Evolutionary conservation across 2,888 invertebrate genomes (phyloP).

Genomic region (Drosophila robusta): DNA sequence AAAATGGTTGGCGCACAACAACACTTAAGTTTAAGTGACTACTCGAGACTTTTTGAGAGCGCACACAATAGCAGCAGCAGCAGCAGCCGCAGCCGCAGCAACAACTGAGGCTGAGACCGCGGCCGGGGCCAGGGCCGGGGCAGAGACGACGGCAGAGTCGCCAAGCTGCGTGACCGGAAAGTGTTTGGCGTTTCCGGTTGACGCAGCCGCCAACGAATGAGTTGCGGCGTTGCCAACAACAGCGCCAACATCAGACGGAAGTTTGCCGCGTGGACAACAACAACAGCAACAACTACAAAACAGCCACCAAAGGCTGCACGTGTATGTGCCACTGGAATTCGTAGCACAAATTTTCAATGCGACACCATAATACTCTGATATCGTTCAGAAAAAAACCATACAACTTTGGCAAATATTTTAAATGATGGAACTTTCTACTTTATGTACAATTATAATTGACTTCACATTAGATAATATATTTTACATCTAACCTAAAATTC

Average conservation of each 20-base stretch:
- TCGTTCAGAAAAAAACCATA: neutral
- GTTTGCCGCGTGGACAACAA: conserved; percentile 58
- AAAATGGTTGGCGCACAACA: conserved; percentile 73
- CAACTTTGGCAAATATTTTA: neutral
- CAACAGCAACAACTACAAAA: conserved; percentile 30
- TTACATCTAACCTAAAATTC: neutral
- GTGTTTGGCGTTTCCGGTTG: conserved; percentile 71
- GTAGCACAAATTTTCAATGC: conserved; percentile 15
- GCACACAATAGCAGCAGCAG: conserved; percentile 24
- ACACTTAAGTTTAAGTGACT: conserved; percentile 74
- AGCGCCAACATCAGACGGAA: conserved; percentile 53
- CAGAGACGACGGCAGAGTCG: conserved; percentile 20
- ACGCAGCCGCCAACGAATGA: conserved; percentile 50
- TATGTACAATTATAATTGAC: too few relatives aligned
- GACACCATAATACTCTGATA: conserved; percentile 23
- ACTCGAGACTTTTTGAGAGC: conserved; percentile 63
- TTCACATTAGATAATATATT: too few relatives aligned
- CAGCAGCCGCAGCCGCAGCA: conserved; percentile 5
- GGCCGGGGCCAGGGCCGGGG: conserved; percentile 2
- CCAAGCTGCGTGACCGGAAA: conserved; percentile 75
- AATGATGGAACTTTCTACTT: neutral
- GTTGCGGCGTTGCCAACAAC: conserved; percentile 35
- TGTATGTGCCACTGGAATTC: conserved; percentile 38
- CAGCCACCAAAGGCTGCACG: conserved; percentile 43
- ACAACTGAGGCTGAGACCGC: conserved; percentile 8